Conservation (phyloP, 2,888 invertebrate genomes). For the Anarsia innoxiella region DNA sequence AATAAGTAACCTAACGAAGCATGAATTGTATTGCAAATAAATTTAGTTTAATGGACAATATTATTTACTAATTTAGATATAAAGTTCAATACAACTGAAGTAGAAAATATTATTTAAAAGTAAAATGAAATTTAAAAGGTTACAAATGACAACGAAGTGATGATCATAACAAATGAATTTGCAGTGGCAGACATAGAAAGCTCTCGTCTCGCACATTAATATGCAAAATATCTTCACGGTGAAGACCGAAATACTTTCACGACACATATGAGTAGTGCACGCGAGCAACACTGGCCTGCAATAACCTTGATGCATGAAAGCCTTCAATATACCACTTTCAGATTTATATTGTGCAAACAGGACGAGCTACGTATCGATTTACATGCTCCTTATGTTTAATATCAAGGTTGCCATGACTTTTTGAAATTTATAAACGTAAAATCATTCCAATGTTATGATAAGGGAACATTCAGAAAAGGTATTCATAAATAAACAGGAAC, state of each 20-base stretch:
- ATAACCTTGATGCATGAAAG: conserved; percentile 47
- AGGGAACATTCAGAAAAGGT: neutral
- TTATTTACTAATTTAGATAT: no score
- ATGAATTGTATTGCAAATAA: no score
- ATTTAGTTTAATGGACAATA: no score
- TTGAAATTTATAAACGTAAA: neutral
- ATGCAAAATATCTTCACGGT: conserved; percentile 63
- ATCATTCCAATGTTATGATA: conserved; percentile 3
- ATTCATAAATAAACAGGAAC: conserved; percentile 9
- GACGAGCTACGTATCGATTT: conserved; percentile 2
- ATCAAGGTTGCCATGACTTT: neutral
- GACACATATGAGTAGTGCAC: conserved; percentile 56
- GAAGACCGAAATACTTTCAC: conserved; percentile 71
- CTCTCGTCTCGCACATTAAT: conserved; percentile 51
- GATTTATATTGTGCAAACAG: conserved; percentile 19
- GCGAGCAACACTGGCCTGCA: conserved; percentile 48
- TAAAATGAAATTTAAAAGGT: no score
- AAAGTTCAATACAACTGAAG: no score
- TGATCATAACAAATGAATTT: conserved; percentile 1
- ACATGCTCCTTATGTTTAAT: neutral
- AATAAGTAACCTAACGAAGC: no score
- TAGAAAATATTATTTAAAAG: no score
- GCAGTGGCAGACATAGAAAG: conserved; percentile 47
- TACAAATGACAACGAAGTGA: no score
- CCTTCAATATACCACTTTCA: conserved; percentile 45